These are phyloP conservation scores for Odontamblyopus lacepedii DNA, from an alignment of 2,797 vertebrate species.

Conservation along the genomic window DNA sequence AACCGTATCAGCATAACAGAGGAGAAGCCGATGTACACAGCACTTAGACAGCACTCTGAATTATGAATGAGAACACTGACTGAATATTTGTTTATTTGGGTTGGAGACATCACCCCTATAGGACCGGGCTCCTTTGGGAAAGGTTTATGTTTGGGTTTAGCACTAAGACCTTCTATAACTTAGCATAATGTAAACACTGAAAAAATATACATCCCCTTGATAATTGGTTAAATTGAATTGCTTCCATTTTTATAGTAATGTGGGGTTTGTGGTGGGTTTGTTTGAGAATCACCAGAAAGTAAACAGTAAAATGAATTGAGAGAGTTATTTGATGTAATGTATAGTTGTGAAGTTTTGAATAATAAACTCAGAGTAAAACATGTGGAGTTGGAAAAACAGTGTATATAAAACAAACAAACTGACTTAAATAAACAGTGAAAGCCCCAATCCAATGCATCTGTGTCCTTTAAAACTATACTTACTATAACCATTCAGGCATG, in stretches of 20 bases:
- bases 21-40: constrained; percentile 10
- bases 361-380: too few species aligned
- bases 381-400: neutral
- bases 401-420: too few species aligned
- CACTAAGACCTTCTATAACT: neutral
- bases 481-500: neutral
- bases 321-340: neutral
- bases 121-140: constrained; percentile 1
- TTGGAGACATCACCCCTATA: constrained; percentile 2
- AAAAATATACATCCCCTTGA: neutral
- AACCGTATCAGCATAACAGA: constrained; percentile 38
- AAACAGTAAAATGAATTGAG: too few species aligned
- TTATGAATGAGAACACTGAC: constrained; percentile 33
- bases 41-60: constrained; percentile 16
- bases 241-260: too few species aligned
- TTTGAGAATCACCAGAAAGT: too few species aligned
- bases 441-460: too few species aligned
- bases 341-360: neutral
- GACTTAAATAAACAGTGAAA: too few species aligned
- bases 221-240: too few species aligned
- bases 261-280: too few species aligned
- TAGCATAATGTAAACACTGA: constrained; percentile 5
- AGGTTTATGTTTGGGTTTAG: constrained; percentile 2
- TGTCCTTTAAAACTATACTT: neutral
- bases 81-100: constrained; percentile 19